A percentile compares a stretch with the other conserved stretches of the same genome.
These are phyloP conservation scores for Sandelia bainsii DNA, from an alignment of 2,797 vertebrate genomes.

Conservation along the genomic window DNA sequence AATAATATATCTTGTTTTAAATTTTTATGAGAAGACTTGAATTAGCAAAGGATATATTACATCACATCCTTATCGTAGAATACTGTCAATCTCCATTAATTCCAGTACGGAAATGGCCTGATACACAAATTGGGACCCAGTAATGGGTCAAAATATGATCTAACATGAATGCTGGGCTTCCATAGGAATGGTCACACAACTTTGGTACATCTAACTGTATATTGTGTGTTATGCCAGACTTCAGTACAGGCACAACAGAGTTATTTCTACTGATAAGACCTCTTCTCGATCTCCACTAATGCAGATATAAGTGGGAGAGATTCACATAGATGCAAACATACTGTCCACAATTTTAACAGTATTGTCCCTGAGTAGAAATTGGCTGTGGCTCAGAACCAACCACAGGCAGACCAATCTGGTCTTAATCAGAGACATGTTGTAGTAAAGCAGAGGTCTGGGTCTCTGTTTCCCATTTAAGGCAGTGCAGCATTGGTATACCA, in stretches of 20 bases:
- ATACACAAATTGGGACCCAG: too few species aligned
- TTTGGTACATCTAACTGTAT: background rate
- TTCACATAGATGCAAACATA: conserved; percentile 52
- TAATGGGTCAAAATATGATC: background rate
- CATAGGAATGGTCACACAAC: background rate
- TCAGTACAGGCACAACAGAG: conserved; percentile 17
- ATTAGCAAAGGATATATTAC: background rate
- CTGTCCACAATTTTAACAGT: conserved; percentile 50
- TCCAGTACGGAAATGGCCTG: too few species aligned
- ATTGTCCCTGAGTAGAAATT: conserved; percentile 73
- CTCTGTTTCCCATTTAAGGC: conserved; percentile 88
- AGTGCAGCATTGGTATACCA: conserved; percentile 74
- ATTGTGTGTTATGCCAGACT: background rate
- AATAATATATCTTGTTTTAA: background rate
- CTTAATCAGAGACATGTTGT: conserved; percentile 84
- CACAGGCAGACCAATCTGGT: conserved; percentile 80
- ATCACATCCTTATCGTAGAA: background rate
- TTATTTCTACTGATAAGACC: conserved; percentile 1
- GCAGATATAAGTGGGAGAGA: conserved; percentile 33
- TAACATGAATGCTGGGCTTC: background rate
- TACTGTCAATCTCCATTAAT: background rate
- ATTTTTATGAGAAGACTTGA: background rate
- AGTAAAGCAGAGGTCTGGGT: conserved; percentile 80
- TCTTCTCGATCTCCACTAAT: conserved; percentile 11
- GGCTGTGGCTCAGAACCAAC: conserved; percentile 75